These are phyloP conservation scores for Sialis lutaria DNA, from an alignment of 2,888 invertebrate genomes.

Conservation along the genomic window DNA sequence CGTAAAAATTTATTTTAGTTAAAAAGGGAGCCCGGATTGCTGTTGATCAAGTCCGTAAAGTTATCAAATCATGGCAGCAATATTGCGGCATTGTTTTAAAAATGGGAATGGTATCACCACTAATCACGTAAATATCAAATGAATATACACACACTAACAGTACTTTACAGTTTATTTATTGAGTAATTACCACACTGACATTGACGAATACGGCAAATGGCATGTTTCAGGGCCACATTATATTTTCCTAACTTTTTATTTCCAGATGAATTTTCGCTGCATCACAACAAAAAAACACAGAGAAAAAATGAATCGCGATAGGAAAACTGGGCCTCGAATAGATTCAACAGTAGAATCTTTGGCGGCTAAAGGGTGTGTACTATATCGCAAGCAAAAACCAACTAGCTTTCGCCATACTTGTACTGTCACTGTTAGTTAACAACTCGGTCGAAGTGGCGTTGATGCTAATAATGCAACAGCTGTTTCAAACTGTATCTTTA, in stretches of 20 bases:
- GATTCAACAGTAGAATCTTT: constrained; percentile 41
- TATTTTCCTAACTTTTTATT: background rate
- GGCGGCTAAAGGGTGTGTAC: constrained; percentile 49
- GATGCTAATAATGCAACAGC: constrained; percentile 17
- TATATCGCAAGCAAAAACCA: constrained; percentile 12
- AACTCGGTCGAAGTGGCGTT: constrained; percentile 14
- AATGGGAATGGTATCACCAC: constrained; percentile 19
- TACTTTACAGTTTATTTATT: background rate
- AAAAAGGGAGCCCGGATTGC: background rate
- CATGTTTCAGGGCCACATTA: background rate
- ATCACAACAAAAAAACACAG: constrained; percentile 17
- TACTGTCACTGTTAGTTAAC: constrained; percentile 21
- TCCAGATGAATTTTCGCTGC: constrained; percentile 1
- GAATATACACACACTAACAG: background rate
- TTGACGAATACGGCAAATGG: background rate
- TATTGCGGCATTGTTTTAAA: constrained; percentile 34
- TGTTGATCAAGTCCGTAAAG: background rate
- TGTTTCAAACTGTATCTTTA: background rate
- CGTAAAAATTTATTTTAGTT: constrained; percentile 4
- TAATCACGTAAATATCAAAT: constrained; percentile 26
- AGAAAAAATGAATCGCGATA: constrained; percentile 25
- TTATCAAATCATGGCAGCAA: constrained; percentile 37
- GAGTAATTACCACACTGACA: background rate
- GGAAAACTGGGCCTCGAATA: constrained; percentile 26
- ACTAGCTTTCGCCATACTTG: constrained; percentile 15